phyloP scores from a whole-genome alignment of 2,888 invertebrate genomes.

The Parnassius glacialis region DNA sequence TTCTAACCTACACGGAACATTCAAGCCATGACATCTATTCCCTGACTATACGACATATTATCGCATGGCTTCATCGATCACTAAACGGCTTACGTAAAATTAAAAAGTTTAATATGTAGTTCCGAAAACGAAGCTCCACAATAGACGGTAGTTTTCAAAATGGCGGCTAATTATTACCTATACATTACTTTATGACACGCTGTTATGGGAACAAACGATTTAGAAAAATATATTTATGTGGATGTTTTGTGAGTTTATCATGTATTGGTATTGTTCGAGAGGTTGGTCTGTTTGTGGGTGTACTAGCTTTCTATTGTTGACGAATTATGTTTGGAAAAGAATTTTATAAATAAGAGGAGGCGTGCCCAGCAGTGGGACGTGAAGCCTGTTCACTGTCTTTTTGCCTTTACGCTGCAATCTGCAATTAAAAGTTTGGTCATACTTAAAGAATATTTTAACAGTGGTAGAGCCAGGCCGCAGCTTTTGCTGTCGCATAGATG shows the following conservation, averaged over 20 bases:
- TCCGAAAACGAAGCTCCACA: constrained; percentile 40
- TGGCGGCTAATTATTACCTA: constrained; percentile 44
- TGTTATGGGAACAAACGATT: constrained; percentile 39
- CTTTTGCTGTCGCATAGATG: too few relatives aligned
- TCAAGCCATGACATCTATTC: constrained; percentile 23
- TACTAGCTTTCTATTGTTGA: constrained; percentile 37
- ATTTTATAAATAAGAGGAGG: too few relatives aligned
- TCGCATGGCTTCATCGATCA: too few relatives aligned
- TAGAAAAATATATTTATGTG: constrained; percentile 35
- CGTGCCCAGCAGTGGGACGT: too few relatives aligned
- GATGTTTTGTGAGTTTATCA: constrained; percentile 32
- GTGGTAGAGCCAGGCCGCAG: too few relatives aligned
- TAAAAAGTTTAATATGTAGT: constrained; percentile 22
- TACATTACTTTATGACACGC: constrained; percentile 38
- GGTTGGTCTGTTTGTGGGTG: constrained; percentile 30
- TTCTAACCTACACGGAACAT: background rate
- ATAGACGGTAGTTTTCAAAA: constrained; percentile 41
- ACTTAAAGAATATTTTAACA: too few relatives aligned
- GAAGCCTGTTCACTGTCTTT: too few relatives aligned
- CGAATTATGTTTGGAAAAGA: constrained; percentile 28
- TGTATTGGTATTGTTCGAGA: constrained; percentile 32
- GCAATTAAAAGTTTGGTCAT: too few relatives aligned
- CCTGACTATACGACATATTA: constrained; percentile 27
- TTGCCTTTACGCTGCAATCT: too few relatives aligned
- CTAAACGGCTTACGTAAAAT: constrained; percentile 11